Percentiles rank a stretch among this genome's conserved stretches.
Conservation (phyloP, 2,888 invertebrate genomes). For the Rosalia funebris region DNA sequence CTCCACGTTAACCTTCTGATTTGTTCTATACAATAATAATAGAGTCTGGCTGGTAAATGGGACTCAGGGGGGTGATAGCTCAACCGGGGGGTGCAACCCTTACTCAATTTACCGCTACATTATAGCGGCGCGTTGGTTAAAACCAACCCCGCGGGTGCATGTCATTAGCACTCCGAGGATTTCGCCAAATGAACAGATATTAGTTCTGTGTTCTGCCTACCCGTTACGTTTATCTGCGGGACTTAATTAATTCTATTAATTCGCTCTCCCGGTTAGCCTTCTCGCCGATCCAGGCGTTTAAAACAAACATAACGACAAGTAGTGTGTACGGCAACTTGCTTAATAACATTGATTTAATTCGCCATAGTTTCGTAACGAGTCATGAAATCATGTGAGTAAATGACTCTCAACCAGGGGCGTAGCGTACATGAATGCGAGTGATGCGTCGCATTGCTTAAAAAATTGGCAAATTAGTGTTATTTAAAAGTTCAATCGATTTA, state of each 20-base stretch:
- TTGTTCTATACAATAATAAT: constrained; percentile 67
- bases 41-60: constrained; percentile 65
- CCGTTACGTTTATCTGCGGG: constrained; percentile 1
- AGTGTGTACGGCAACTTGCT: no score
- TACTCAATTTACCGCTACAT: constrained; percentile 65
- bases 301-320: no score
- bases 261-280: neutral
- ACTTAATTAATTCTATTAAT: constrained; percentile 15
- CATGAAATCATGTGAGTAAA: no score
- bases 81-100: constrained; percentile 53
- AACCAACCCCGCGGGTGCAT: constrained; percentile 51
- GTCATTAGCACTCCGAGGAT: constrained; percentile 46
- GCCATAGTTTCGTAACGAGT: no score
- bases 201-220: constrained; percentile 18
- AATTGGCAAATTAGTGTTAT: no score
- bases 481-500: no score
- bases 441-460: no score
- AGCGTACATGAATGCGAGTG: no score
- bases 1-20: constrained; percentile 65
- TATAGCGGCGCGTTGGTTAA: constrained; percentile 63
- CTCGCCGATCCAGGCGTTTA: neutral
- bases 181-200: constrained; percentile 28
- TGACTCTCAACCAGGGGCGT: no score
- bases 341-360: no score
- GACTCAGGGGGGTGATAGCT: constrained; percentile 64